Evolutionary conservation across 2,888 invertebrate genomes (phyloP), one percentile per base, ranked within the genome.

Genomic region (Autographa pulchrina): DNA sequence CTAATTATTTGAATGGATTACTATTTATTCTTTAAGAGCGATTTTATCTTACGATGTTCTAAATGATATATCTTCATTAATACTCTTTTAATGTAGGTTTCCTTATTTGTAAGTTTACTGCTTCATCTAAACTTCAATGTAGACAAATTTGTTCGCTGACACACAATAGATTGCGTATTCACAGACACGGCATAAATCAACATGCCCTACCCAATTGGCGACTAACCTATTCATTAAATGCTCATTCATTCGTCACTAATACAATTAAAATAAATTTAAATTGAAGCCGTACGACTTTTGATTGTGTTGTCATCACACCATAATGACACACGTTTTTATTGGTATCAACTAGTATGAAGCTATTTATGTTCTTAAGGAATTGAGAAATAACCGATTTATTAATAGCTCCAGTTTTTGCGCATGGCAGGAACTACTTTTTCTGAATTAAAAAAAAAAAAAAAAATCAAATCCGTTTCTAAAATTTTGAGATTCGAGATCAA

Each of bases 231-330:
- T 81, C 52, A 78, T 64, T 71, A 77, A 77, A 76, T 80, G 38
- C 56, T 69, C 61, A 77, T 72, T 77, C 38, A 77, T 61, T 77
- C 60, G 35, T 35, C 8, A 66, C 65, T 76, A 76, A 76, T 67
- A 56, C 54, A 70, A 81, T 78, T 70, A 64, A 61, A 78, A 74
- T 78, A n/a, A 68, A 81, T 81, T 81, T 62, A 52, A 80, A 72
- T 68, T 56, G 54, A 43, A 67, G 72, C 43, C 78, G 60, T 63
- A 58, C 56, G 43, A 61, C 52, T 48, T 18, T 58, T 48, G 59
- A 65, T 68, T 77, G 60, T 72, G 63, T 43, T 68, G 43, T 63
- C 38, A 62, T 14, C 38, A 72, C 58, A 58, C 61, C 18, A 60
- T 67, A 72, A 72, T 77, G 56, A 58, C 80, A 59, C 16, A 8